phyloP scores from a whole-genome alignment of 2,888 invertebrate species.

The Cremastinae sp. region DNA sequence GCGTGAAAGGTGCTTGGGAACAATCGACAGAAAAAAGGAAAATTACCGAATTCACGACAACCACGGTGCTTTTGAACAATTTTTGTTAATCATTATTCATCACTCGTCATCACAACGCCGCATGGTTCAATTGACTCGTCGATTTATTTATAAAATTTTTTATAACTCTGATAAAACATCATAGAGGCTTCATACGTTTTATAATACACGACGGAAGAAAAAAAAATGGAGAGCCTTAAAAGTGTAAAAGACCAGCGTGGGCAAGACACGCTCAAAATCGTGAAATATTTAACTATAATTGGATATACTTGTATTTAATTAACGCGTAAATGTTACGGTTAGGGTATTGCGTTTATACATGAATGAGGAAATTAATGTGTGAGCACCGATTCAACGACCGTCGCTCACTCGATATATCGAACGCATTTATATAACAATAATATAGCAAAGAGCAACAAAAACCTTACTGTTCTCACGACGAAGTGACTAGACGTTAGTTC shows the following conservation, averaged over 20 bases:
- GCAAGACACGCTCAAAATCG: constrained; percentile 43
- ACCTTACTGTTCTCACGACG: constrained; percentile 29
- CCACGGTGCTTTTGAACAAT: constrained; percentile 50
- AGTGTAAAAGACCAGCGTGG: constrained; percentile 29
- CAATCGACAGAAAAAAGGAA: constrained; percentile 30
- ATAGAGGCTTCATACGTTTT: neutral
- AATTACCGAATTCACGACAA: constrained; percentile 1
- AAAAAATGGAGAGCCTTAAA: constrained; percentile 25
- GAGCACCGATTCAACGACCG: constrained; percentile 39
- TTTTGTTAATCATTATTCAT: constrained; percentile 13
- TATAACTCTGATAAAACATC: no score
- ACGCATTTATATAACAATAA: constrained; percentile 21
- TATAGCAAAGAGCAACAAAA: neutral
- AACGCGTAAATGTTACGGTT: constrained; percentile 50
- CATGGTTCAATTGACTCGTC: constrained; percentile 3
- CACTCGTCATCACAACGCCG: neutral
- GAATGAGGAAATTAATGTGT: constrained; percentile 34
- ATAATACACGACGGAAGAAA: constrained; percentile 28
- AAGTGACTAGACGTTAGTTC: constrained; percentile 38
- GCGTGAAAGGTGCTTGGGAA: constrained; percentile 56
- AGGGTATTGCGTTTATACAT: constrained; percentile 55
- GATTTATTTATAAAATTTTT: neutral
- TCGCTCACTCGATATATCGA: constrained; percentile 31
- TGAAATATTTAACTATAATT: constrained; percentile 53
- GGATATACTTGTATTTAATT: constrained; percentile 60